Base-by-base conservation (phyloP, 2,797 vertebrate species). In the Coregonus sp. region DNA sequence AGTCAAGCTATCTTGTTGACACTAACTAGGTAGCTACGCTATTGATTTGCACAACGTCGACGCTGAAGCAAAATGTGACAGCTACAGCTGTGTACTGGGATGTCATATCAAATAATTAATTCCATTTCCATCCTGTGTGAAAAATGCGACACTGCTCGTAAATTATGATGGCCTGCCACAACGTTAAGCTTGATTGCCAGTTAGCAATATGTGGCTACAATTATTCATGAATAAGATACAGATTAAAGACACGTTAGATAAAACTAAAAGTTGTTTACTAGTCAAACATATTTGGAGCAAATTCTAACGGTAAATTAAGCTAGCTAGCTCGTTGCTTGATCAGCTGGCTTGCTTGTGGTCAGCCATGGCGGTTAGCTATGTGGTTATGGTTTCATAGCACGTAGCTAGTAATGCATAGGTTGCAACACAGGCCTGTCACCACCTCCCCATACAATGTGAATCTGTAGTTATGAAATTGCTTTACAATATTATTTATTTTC, bases 1-100 rank as follows among this genome's bases (percentile, higher is more conserved):
- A 50, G 18, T 12, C 40, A 50, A 29, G 18, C 18, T 29, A 70
- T 52, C 70, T 25, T 16, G 35, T 63, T 47, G 86, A 83, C 88
- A 84, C 40, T 47, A 47, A 1, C 15, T 4, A 70, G 31, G 68
- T 2, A 1, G 25, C 47, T 20, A 70, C 3, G 11, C 25, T 1
- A 4, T 50, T 70, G 16, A 47, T 70, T 25, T 70, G 69, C 14
- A 15, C 65, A 14, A 16, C 31, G 29, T 67, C 65, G 14, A 67
- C 11, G 2, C n/a, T 20, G n/a, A 59, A 29, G 3, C 7, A 25
- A 25, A 12, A 63, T 63, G 9, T 61, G 59, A 7, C 25, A 18
- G 1, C 1, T 18, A 63, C 59, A 25, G 59, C 59, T 63, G 20
- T 63, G 20, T 61, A 20, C 25, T 7, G 59, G 2, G 7, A 3